Evolutionary conservation across 2,888 invertebrate species (phyloP).

Genomic region (Gonocerus acuteangulatus): DNA sequence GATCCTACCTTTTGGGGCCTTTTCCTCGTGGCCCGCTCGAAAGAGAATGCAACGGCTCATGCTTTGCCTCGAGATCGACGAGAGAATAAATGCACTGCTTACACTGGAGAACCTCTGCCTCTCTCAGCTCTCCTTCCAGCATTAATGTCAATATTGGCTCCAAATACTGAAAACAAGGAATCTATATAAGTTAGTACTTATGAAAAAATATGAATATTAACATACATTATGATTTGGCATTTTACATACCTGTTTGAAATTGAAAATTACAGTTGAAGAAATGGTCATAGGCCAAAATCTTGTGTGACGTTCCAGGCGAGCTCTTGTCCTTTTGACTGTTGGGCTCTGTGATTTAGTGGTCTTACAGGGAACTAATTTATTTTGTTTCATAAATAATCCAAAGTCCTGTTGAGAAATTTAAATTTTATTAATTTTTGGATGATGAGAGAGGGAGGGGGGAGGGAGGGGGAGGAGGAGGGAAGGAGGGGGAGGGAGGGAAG

Average conservation of each 20-base stretch:
- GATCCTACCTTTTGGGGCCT: slow-evolving; percentile 43
- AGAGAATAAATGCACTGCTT: slow-evolving; percentile 75
- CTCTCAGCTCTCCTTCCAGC: slow-evolving; percentile 70
- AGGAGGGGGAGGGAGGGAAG: not conserved
- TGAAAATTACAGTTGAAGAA: slow-evolving; percentile 79
- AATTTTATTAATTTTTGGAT: not conserved
- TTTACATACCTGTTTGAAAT: slow-evolving; percentile 60
- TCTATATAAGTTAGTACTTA: slow-evolving; percentile 27
- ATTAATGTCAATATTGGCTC: slow-evolving; percentile 73
- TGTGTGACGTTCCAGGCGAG: slow-evolving; percentile 66
- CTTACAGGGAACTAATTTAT: slow-evolving; percentile 59
- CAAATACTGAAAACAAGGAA: slow-evolving; percentile 54
- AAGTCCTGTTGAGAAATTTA: slow-evolving; percentile 54
- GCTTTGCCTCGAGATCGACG: slow-evolving; percentile 71
- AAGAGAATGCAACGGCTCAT: slow-evolving; percentile 56
- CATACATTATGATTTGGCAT: too few species aligned
- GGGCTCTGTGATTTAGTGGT: slow-evolving; percentile 19
- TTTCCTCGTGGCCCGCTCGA: slow-evolving; percentile 57
- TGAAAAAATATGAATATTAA: not conserved
- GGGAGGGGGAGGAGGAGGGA: not conserved
- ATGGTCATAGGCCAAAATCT: slow-evolving; percentile 85
- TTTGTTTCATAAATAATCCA: slow-evolving; percentile 77
- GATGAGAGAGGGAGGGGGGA: too few species aligned
- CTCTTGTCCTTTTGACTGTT: slow-evolving; percentile 54
- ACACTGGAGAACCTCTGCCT: slow-evolving; percentile 80